A percentile compares a stretch with the other conserved stretches of the same genome.
Conservation (phyloP, 2,888 invertebrate genomes). For the Pseudococcus viburni region DNA sequence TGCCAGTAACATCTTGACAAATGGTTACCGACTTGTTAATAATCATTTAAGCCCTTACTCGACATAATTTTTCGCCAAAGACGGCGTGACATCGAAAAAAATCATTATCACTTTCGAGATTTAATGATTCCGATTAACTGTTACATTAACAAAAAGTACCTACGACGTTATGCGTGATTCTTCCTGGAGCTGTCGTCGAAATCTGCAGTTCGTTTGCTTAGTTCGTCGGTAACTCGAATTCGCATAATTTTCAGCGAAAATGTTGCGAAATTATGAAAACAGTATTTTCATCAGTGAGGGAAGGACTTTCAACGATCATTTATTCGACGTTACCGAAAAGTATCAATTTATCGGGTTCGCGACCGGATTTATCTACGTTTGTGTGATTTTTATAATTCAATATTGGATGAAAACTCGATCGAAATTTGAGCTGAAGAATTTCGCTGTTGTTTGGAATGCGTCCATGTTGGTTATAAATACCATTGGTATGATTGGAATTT, state of each 20-base stretch:
- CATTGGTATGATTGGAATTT: neutral
- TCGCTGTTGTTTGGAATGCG: conserved; percentile 29
- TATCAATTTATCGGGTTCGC: conserved; percentile 20
- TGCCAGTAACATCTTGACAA: conserved; percentile 18
- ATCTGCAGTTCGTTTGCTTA: conserved; percentile 5
- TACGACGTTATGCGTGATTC: neutral
- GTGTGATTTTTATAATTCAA: conserved; percentile 15
- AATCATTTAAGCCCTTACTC: conserved; percentile 22
- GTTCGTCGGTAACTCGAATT: conserved; percentile 22
- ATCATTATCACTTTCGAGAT: conserved; percentile 47
- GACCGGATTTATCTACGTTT: conserved; percentile 27
- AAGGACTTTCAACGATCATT: neutral
- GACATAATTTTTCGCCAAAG: conserved; percentile 1
- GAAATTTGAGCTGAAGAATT: conserved; percentile 33
- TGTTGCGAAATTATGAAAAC: neutral
- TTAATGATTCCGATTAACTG: conserved; percentile 25
- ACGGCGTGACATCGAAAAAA: conserved; percentile 42
- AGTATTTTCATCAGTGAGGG: neutral
- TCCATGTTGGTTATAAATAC: conserved; percentile 46
- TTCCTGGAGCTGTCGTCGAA: conserved; percentile 19
- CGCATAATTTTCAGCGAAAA: neutral
- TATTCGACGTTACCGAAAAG: neutral
- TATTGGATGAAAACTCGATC: conserved; percentile 50
- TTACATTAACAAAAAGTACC: conserved; percentile 5
- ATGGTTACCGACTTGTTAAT: conserved; percentile 8